These are phyloP conservation scores for Micromussa lordhowensis DNA, from an alignment of 92 coral and sea anemone species.

Conservation along the genomic window DNA sequence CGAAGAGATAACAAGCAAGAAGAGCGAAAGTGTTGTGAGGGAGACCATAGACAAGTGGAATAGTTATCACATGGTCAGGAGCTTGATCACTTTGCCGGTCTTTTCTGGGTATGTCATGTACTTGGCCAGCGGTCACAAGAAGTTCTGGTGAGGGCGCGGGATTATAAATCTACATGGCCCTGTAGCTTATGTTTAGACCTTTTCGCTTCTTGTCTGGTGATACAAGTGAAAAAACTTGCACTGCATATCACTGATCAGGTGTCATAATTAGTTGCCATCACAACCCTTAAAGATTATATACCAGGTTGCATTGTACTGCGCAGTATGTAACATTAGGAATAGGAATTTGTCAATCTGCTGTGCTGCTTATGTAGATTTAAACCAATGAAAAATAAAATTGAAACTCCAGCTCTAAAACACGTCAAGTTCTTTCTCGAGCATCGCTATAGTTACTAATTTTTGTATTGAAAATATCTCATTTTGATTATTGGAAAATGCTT, in stretches of 20 bases:
- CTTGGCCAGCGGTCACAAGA: conserved; percentile 48
- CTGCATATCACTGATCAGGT: not conserved
- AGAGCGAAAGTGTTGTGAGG: conserved; percentile 77
- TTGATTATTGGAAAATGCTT: not conserved
- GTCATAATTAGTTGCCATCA: too few species aligned
- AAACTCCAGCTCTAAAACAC: not conserved
- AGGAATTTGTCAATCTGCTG: too few species aligned
- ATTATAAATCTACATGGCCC: not conserved
- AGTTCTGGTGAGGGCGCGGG: conserved; percentile 45
- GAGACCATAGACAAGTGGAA: conserved; percentile 83
- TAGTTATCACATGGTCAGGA: conserved; percentile 75
- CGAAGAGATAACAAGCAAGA: conserved; percentile 71
- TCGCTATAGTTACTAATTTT: not conserved
- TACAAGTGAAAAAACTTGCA: not conserved
- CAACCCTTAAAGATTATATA: too few species aligned
- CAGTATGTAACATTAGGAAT: too few species aligned
- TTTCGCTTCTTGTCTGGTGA: not conserved
- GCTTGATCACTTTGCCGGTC: conserved; percentile 64
- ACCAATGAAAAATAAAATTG: too few species aligned
- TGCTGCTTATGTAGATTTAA: too few species aligned
- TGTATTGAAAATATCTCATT: not conserved
- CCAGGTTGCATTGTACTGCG: too few species aligned
- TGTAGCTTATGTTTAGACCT: not conserved
- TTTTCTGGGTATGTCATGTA: conserved; percentile 74
- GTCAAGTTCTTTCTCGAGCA: not conserved